Conservation (phyloP, 2,797 vertebrate species). For the Craterocephalus amniculus region DNA sequence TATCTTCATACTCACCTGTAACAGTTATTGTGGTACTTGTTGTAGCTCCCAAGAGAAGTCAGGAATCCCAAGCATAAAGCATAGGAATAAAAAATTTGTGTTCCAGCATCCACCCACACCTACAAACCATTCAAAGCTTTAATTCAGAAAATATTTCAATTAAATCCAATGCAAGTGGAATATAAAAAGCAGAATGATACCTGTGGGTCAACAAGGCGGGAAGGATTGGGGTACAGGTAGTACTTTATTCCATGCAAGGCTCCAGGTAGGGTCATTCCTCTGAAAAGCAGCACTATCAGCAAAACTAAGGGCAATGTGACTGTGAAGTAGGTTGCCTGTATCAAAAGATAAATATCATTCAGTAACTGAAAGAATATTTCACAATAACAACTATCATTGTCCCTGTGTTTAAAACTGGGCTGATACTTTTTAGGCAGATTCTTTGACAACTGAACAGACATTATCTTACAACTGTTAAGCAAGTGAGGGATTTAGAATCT, state of each 20-base stretch:
- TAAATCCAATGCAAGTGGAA: not conserved
- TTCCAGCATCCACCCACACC: slow-evolving; percentile 84
- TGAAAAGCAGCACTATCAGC: slow-evolving; percentile 87
- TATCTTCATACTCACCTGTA: slow-evolving; percentile 76
- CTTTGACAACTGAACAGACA: too few relatives aligned
- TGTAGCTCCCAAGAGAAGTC: slow-evolving; percentile 81
- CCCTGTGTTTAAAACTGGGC: too few relatives aligned
- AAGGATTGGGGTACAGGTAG: slow-evolving; percentile 90
- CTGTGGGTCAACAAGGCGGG: slow-evolving; percentile 90
- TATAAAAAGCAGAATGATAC: slow-evolving; percentile 67
- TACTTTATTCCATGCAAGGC: slow-evolving; percentile 89
- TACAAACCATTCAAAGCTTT: slow-evolving; percentile 26
- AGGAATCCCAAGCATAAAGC: slow-evolving; percentile 79
- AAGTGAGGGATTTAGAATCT: not conserved
- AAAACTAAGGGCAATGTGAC: slow-evolving; percentile 92
- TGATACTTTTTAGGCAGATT: too few relatives aligned
- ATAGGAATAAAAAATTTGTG: slow-evolving; percentile 82
- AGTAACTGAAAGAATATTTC: not conserved
- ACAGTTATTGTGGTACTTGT: slow-evolving; percentile 83
- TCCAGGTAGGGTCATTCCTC: slow-evolving; percentile 90
- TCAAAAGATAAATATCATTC: not conserved
- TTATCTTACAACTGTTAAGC: not conserved
- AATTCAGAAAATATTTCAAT: not conserved
- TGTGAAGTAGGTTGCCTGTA: slow-evolving; percentile 88
- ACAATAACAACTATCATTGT: not conserved